A percentile compares a stretch with the other conserved stretches of the same genome.
Evolutionary conservation across 1,140 invertebrate genomes (phyloP).

Genomic region (Drosophila teissieri): DNA sequence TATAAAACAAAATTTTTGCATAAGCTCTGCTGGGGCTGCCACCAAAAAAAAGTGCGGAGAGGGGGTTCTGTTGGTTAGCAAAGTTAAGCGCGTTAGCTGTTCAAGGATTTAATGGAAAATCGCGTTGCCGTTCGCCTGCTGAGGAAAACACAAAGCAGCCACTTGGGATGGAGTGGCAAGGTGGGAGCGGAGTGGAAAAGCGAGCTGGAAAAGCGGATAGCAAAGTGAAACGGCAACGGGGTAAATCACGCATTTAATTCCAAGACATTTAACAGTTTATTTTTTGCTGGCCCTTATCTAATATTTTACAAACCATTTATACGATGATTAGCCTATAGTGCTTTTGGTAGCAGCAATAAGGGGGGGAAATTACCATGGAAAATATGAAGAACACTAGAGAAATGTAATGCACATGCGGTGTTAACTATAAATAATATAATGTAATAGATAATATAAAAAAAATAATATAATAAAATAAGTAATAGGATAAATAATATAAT

Average conservation of each 20-base stretch:
- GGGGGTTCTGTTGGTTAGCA: constrained; percentile 55
- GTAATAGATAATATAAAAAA: too few relatives aligned
- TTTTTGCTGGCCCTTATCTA: constrained; percentile 71
- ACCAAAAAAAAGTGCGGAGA: constrained; percentile 21
- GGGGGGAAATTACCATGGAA: neutral
- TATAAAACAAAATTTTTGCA: constrained; percentile 84
- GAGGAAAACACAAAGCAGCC: constrained; percentile 30
- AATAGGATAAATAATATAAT: too few relatives aligned
- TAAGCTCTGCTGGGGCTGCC: constrained; percentile 66
- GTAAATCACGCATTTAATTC: constrained; percentile 83
- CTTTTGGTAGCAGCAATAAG: constrained; percentile 24
- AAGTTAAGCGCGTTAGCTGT: constrained; percentile 78
- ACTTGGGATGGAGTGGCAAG: constrained; percentile 18
- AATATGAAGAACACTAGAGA: neutral
- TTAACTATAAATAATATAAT: too few relatives aligned
- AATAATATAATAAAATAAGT: too few relatives aligned
- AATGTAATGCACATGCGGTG: neutral
- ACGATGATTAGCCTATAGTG: constrained; percentile 78
- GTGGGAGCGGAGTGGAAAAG: constrained; percentile 1
- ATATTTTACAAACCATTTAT: constrained; percentile 84
- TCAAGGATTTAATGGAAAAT: constrained; percentile 82
- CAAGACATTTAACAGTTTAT: constrained; percentile 82
- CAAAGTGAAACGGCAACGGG: constrained; percentile 56
- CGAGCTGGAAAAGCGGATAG: neutral
- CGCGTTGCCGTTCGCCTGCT: constrained; percentile 55